Base-by-base conservation (phyloP, 1,140 invertebrate species). In the Trinorchestia longiramus region DNA sequence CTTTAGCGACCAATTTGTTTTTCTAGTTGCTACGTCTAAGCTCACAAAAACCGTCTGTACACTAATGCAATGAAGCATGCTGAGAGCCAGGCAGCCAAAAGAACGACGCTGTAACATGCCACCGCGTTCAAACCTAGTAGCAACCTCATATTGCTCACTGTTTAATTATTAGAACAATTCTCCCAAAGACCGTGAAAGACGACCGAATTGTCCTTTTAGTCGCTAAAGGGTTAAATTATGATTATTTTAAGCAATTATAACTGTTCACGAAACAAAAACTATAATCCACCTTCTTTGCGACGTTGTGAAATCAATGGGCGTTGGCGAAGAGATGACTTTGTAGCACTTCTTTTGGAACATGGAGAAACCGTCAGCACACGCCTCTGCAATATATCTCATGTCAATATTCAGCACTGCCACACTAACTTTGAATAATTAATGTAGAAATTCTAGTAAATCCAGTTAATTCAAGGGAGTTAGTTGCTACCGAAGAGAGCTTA, bases 331-430 rank as follows among this genome's bases (percentile, higher is more conserved):
- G 44, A 94, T 94, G 36, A 94, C 92, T 47, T 94, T 94, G 44
- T 94, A 94, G 44, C 92, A 94, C 43, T 94, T 94, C 43, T 94
- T 94, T 45, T 94, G 92, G 92, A 94, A 94, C 92, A 94, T 94
- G 92, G 43, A 45, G 92, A 94, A 94, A 43, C 92, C 92, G 92
- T 94, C 92, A 43, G 92, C 92, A 44, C 92, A 94, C 43, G 92
- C 92, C 92, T 94, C 92, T 94, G 92, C 17, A 94, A 94, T 36
- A 94, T 91, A 91, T 44, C 15, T 36, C 62, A 77, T 77, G 62
- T 77, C 62, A 77, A 77, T 28, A 77, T 28, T 77, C 62, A 36
- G 19, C 28, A 23, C 62, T 77, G 28, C 28, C 36, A 19, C 62
- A 11, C 47, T 11, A 77, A n/a, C n/a, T n/a, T 77, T 77, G 11